These are phyloP conservation scores for Chrysodeixis includens DNA, from an alignment of 2,888 invertebrate species.

Conservation along the genomic window DNA sequence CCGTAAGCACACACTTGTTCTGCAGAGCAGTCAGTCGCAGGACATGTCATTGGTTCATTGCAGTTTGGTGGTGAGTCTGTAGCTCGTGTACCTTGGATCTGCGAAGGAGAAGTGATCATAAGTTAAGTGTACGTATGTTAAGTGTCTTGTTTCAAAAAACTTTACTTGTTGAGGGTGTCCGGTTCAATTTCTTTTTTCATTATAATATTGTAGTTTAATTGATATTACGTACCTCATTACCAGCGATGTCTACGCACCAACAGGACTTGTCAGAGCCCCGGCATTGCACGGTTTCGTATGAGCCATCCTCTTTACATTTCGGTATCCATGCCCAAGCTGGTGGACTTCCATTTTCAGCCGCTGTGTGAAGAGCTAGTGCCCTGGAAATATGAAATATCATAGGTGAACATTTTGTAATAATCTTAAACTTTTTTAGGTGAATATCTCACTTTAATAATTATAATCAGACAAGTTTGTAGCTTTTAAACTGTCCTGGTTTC, in stretches of 20 bases:
- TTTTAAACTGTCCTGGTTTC: too few relatives aligned
- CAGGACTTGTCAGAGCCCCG: constrained; percentile 91
- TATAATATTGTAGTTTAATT: not conserved
- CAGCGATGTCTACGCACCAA: constrained; percentile 94
- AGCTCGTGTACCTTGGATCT: constrained; percentile 91
- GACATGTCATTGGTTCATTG: constrained; percentile 73
- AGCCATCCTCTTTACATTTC: constrained; percentile 91
- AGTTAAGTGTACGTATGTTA: too few relatives aligned
- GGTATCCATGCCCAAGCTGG: constrained; percentile 93
- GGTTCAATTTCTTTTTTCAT: too few relatives aligned
- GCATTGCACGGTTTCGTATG: constrained; percentile 93
- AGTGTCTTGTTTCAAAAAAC: too few relatives aligned
- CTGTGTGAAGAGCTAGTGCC: constrained; percentile 81
- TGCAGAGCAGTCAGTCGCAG: constrained; percentile 71
- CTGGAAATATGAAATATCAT: constrained; percentile 58
- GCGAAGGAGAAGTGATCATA: too few relatives aligned
- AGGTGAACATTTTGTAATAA: too few relatives aligned
- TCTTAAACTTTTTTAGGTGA: too few relatives aligned
- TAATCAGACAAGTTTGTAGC: too few relatives aligned
- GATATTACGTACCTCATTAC: constrained; percentile 89
- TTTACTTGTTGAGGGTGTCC: too few relatives aligned
- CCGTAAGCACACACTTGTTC: constrained; percentile 78
- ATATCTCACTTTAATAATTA: too few relatives aligned
- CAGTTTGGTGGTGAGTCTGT: constrained; percentile 88
- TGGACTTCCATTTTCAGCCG: constrained; percentile 91